Conservation (phyloP, 2,113 vertebrate species). For the Sprattus sprattus region DNA sequence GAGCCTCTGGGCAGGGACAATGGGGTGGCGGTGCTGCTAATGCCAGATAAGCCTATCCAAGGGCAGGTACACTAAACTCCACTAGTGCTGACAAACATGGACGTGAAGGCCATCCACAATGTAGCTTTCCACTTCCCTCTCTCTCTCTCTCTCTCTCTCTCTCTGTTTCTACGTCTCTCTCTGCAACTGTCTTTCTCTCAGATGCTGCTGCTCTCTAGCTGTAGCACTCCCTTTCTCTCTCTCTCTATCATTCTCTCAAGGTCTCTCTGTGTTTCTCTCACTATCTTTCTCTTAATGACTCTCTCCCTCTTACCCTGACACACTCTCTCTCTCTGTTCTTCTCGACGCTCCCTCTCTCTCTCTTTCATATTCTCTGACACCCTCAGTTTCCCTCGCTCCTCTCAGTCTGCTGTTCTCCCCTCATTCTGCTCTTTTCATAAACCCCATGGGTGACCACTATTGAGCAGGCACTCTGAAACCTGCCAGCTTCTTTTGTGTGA, state of each 20-base stretch:
- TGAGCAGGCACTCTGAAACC: not conserved
- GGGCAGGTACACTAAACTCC: constrained; percentile 38
- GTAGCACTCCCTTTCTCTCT: not conserved
- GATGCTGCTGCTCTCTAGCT: not conserved
- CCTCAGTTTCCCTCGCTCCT: constrained; percentile 16
- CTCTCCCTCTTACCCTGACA: too few species aligned
- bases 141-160: not conserved
- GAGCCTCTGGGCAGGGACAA: constrained; percentile 37
- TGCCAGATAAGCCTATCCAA: constrained; percentile 50
- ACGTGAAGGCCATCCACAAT: constrained; percentile 44
- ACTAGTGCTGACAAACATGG: constrained; percentile 45
- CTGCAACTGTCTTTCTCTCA: constrained; percentile 11
- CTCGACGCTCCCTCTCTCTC: not conserved
- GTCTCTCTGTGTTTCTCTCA: constrained; percentile 24
- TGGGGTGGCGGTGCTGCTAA: constrained; percentile 37
- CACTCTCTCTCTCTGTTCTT: constrained; percentile 5
- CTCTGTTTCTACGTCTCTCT: not conserved
- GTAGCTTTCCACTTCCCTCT: constrained; percentile 14
- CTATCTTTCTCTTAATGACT: constrained; percentile 11
- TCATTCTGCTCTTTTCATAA: not conserved
- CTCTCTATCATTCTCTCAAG: not conserved
- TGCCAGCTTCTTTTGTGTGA: not conserved
- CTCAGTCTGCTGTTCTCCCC: not conserved
- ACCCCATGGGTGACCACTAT: not conserved
- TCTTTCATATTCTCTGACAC: not conserved